Conservation (phyloP, 92 coral and sea anemone species). For the Chrysogorgia sp. region DNA sequence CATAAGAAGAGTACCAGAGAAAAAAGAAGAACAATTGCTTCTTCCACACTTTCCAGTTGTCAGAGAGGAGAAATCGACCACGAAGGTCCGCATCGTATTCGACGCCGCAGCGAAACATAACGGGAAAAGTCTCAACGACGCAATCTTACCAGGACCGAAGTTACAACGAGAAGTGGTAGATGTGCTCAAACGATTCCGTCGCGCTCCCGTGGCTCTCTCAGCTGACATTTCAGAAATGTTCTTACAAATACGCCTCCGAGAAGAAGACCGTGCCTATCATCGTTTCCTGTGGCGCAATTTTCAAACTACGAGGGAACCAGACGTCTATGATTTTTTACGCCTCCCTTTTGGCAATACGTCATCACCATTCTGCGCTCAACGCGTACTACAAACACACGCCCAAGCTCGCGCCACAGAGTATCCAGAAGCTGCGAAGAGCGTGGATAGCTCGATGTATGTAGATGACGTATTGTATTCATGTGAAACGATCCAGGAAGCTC, state of each 20-base stretch:
- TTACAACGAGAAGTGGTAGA: conserved; percentile 52
- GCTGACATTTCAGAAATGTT: conserved; percentile 64
- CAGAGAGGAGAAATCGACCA: neutral
- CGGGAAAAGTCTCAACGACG: conserved; percentile 51
- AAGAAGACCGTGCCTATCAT: conserved; percentile 50
- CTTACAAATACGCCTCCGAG: conserved; percentile 47
- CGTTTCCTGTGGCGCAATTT: conserved; percentile 62
- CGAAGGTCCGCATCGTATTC: conserved; percentile 19
- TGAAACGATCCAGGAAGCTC: no score
- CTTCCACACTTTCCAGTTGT: conserved; percentile 40
- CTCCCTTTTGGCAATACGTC: conserved; percentile 50
- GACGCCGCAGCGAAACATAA: conserved; percentile 14
- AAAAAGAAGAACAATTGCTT: neutral
- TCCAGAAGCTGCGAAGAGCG: conserved; percentile 46
- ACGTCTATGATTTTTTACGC: conserved; percentile 47
- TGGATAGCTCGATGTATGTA: no score
- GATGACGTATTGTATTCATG: no score
- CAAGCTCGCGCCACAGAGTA: conserved; percentile 32
- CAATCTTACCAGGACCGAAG: conserved; percentile 52
- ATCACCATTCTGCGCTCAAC: conserved; percentile 55
- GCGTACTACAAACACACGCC: conserved; percentile 50
- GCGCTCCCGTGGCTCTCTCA: conserved; percentile 50
- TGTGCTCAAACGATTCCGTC: conserved; percentile 43
- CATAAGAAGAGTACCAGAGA: conserved; percentile 27
- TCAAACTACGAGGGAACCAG: conserved; percentile 25